Evolutionary conservation across 2,113 vertebrate genomes (phyloP), one percentile per base, ranked within the genome.

Genomic region (Damaliscus lunatus): DNA sequence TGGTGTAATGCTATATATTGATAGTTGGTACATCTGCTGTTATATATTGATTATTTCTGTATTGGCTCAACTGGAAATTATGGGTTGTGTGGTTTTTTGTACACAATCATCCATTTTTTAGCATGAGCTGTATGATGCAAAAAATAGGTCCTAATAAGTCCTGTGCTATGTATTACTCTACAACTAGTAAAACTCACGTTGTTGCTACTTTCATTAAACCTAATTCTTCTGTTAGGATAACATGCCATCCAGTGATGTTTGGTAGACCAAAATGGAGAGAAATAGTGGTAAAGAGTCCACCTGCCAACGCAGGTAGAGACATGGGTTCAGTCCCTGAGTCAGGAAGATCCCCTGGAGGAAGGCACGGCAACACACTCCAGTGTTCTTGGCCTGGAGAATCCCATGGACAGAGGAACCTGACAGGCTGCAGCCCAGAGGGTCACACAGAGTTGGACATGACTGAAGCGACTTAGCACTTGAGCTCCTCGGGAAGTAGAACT

Each of bases 21-120:
- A 74, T 71, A 48, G 97, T 95, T 96, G 93, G 57, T 94, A 97
- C 62, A 15, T 6, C 52, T 82, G 5, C 60, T 96, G 36, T 91
- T 96, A 52, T 3, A 19, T 48, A 83, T 88, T 87, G 84, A 92
- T 94, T 87, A 64, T 94, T 96, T 98, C 90, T 97, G 33, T 91
- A 50, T 91, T 52, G 21, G 94, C 74, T 87, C 92, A 91, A 64
- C 48, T 96, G 84, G 86, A 89, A 98, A 95, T 96, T 95, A 95
- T 50, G 48, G 53, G 90, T 7, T 96, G 33, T 74, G 60, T 94
- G 88, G 40, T 13, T 71, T 21, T 94, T 48, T 91, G 78, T 0
- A 0, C 55, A 80, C 27, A 52, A 59, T 64, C 64, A 78, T 53
- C 88, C 40, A 55, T 81, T 92, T 94, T 92, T 74, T 88, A 53